Evolutionary conservation across 2,888 invertebrate genomes (phyloP).

Genomic region (Dendrolimus houi): DNA sequence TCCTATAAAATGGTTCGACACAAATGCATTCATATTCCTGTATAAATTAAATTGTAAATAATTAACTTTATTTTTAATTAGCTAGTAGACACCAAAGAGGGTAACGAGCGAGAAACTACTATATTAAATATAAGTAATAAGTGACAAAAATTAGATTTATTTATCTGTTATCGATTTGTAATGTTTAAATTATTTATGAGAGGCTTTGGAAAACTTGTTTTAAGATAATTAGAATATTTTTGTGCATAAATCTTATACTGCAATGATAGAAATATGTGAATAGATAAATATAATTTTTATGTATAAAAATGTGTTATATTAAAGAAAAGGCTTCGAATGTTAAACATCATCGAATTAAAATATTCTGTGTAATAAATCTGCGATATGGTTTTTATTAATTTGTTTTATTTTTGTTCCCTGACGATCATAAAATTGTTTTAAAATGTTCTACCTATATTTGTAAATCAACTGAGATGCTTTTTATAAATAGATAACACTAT

Average conservation of each 20-base stretch:
- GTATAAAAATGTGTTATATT: constrained; percentile 5
- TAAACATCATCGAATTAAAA: constrained; percentile 46
- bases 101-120: constrained; percentile 35
- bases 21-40: background rate
- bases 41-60: constrained; percentile 22
- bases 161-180: constrained; percentile 66
- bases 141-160: constrained; percentile 43
- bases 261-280: no score
- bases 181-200: constrained; percentile 67
- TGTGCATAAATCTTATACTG: no score
- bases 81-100: constrained; percentile 76
- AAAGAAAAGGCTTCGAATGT: constrained; percentile 17
- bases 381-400: constrained; percentile 40
- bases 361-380: constrained; percentile 43
- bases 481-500: no score
- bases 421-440: no score
- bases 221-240: background rate
- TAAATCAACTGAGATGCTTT: no score
- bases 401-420: constrained; percentile 20
- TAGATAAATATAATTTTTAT: no score
- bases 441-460: no score
- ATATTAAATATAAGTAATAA: constrained; percentile 22
- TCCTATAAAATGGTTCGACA: background rate
- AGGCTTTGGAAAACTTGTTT: constrained; percentile 22
- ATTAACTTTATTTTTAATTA: constrained; percentile 33